These are phyloP conservation scores for Epistrophella euchroma DNA, from an alignment of 2,888 invertebrate species.

Conservation along the genomic window DNA sequence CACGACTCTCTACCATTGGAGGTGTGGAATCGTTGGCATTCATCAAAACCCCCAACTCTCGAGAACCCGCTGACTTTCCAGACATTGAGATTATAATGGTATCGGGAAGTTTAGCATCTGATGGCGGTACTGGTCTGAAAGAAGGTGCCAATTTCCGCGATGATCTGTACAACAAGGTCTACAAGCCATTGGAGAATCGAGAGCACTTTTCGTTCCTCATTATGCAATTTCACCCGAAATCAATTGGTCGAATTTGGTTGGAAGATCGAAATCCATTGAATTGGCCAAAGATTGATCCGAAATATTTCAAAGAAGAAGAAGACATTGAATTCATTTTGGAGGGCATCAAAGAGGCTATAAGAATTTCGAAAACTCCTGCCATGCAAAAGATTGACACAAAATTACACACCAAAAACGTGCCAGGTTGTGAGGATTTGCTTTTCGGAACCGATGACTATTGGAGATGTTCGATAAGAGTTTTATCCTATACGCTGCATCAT, in stretches of 20 bases:
- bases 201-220: conserved; percentile 88
- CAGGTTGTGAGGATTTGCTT: conserved; percentile 84
- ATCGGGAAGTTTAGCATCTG: conserved; percentile 87
- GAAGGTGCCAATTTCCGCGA: conserved; percentile 86
- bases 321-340: conserved; percentile 85
- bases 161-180: conserved; percentile 85
- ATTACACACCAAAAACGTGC: conserved; percentile 85
- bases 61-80: conserved; percentile 86
- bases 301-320: conserved; percentile 85
- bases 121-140: conserved; percentile 85
- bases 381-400: conserved; percentile 86
- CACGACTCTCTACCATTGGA: conserved; percentile 85
- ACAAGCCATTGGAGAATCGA: conserved; percentile 84
- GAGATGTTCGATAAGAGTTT: conserved; percentile 87
- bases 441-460: conserved; percentile 88
- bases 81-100: conserved; percentile 88
- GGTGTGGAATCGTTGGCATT: conserved; percentile 89
- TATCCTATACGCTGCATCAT: conserved; percentile 87
- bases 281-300: conserved; percentile 86
- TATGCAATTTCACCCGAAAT: conserved; percentile 90
- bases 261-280: conserved; percentile 87
- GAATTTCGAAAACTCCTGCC: conserved; percentile 85
- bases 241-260: conserved; percentile 88
- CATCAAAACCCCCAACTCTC: conserved; percentile 86
- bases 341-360: conserved; percentile 86